Percentiles rank a stretch among this genome's conserved stretches.
Conservation (phyloP, 2,888 invertebrate genomes). For the Synergus umbraculus region DNA sequence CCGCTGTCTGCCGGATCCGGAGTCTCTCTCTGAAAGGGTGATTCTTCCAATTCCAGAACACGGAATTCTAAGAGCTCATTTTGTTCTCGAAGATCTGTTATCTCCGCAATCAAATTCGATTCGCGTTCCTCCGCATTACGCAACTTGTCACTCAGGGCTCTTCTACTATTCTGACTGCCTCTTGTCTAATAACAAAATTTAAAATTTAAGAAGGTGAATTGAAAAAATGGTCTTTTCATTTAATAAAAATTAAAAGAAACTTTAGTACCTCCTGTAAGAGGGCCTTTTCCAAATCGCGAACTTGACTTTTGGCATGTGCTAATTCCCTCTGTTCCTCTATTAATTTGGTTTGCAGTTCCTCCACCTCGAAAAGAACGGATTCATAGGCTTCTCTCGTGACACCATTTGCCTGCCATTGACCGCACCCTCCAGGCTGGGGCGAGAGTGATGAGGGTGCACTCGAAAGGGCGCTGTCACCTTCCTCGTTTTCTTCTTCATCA, state of each 20-base stretch:
- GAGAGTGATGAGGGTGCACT: slow-evolving; percentile 85
- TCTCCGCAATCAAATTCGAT: slow-evolving; percentile 82
- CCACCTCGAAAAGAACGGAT: slow-evolving; percentile 71
- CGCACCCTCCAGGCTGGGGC: slow-evolving; percentile 80
- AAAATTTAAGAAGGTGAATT: not conserved
- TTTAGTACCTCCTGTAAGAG: slow-evolving; percentile 74
- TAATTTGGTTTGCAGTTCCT: slow-evolving; percentile 67
- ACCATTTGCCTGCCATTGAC: slow-evolving; percentile 58
- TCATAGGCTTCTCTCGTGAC: slow-evolving; percentile 73
- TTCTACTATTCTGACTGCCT: slow-evolving; percentile 71
- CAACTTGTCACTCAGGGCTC: slow-evolving; percentile 75
- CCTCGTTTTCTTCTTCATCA: slow-evolving; percentile 75
- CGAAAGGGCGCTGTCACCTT: slow-evolving; percentile 84
- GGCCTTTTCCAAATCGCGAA: slow-evolving; percentile 78
- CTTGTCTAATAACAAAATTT: slow-evolving; percentile 61
- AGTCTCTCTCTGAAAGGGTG: slow-evolving; percentile 62
- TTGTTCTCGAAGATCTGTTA: slow-evolving; percentile 87
- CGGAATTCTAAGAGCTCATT: slow-evolving; percentile 90
- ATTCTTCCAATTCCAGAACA: slow-evolving; percentile 86
- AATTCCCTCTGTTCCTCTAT: slow-evolving; percentile 77
- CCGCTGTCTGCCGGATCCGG: slow-evolving; percentile 68
- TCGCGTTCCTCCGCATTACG: slow-evolving; percentile 78
- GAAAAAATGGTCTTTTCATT: not conserved
- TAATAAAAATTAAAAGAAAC: not conserved
- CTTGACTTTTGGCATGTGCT: slow-evolving; percentile 78